Evolutionary conservation across 1,140 invertebrate genomes (phyloP).

Genomic region (Drosophila ambigua): DNA sequence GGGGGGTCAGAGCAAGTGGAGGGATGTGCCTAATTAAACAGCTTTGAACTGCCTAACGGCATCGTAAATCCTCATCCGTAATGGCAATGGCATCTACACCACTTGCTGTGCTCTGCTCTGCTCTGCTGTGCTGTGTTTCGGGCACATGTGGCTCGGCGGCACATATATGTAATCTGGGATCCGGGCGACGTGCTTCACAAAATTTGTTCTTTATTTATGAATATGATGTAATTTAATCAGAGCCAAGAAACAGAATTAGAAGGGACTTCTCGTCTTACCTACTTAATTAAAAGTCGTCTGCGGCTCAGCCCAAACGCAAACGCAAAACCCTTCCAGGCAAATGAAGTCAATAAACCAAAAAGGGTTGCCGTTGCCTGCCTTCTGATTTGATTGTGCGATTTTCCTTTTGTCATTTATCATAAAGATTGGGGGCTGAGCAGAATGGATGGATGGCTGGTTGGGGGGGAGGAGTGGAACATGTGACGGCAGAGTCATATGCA

Average conservation of each 20-base stretch:
- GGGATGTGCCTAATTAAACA: slow-evolving; percentile 66
- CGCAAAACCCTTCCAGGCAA: slow-evolving; percentile 15
- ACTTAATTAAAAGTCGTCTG: slow-evolving; percentile 73
- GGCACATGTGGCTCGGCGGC: slow-evolving; percentile 50
- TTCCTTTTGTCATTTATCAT: slow-evolving; percentile 74
- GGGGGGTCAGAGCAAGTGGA: slow-evolving; percentile 3
- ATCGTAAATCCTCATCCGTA: slow-evolving; percentile 75
- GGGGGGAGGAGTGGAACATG: too few relatives aligned
- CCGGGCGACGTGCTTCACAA: slow-evolving; percentile 43
- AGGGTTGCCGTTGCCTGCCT: slow-evolving; percentile 45
- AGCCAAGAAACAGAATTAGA: slow-evolving; percentile 34
- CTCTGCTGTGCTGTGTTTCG: slow-evolving; percentile 5
- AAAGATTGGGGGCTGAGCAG: slow-evolving; percentile 34
- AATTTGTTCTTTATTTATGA: slow-evolving; percentile 81
- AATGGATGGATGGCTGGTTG: not conserved
- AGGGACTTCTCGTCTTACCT: slow-evolving; percentile 26
- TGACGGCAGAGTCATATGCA: slow-evolving; percentile 25
- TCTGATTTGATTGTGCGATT: slow-evolving; percentile 76
- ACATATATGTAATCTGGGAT: slow-evolving; percentile 40
- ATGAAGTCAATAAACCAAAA: slow-evolving; percentile 74
- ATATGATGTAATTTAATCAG: slow-evolving; percentile 70
- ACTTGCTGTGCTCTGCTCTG: not conserved
- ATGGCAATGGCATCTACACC: slow-evolving; percentile 44
- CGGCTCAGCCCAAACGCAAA: slow-evolving; percentile 15
- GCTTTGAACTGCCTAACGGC: slow-evolving; percentile 58